These are phyloP conservation scores for Electrona antarctica DNA, from an alignment of 2,113 vertebrate genomes.

Conservation along the genomic window DNA sequence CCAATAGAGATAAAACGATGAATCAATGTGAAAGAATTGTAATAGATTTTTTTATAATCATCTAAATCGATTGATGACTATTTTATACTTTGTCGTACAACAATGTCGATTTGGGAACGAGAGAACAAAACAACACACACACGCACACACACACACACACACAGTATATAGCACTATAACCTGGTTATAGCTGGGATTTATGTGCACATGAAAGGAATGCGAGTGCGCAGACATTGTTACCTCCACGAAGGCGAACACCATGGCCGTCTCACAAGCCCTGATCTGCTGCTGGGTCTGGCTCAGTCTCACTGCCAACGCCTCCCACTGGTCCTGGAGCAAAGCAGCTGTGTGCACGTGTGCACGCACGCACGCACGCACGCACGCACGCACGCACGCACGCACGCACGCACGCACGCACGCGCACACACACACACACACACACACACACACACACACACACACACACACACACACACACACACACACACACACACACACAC, in stretches of 20 bases:
- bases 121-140: no score
- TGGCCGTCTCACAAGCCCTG: slow-evolving; percentile 88
- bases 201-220: neutral
- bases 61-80: no score
- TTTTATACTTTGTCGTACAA: no score
- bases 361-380: slow-evolving; percentile 7
- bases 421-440: neutral
- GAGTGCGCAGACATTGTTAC: slow-evolving; percentile 71
- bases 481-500: no score
- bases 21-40: no score
- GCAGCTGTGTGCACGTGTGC: slow-evolving; percentile 73
- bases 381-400: neutral
- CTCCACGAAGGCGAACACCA: slow-evolving; percentile 97
- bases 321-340: slow-evolving; percentile 90
- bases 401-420: neutral
- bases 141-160: no score
- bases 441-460: neutral
- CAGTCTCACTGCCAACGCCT: slow-evolving; percentile 87
- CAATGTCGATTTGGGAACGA: no score
- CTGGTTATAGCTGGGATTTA: neutral
- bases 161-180: neutral
- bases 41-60: no score
- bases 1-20: no score
- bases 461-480: no score
- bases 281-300: slow-evolving; percentile 94